Percentiles rank a stretch among this genome's conserved stretches.
phyloP scores from a whole-genome alignment of 2,797 vertebrate genomes.

The Schizopygopsis malacanthus region DNA sequence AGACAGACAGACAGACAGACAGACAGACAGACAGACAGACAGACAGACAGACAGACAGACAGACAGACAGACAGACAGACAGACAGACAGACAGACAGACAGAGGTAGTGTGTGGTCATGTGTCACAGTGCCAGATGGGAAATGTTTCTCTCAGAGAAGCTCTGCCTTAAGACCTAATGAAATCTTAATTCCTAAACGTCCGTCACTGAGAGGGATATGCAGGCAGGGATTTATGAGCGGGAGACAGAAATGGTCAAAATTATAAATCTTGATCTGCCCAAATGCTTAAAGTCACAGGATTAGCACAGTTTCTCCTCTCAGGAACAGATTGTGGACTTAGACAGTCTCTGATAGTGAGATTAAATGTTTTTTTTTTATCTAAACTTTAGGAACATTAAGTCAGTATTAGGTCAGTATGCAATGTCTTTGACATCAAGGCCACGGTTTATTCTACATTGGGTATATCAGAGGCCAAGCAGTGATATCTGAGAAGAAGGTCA shows the following conservation, averaged over 20 bases:
- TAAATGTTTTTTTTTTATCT: slow-evolving; percentile 29
- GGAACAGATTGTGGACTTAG: slow-evolving; percentile 32
- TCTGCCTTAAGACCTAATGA: slow-evolving; percentile 43
- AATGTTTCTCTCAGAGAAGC: slow-evolving; percentile 15
- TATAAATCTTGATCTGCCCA: slow-evolving; percentile 24
- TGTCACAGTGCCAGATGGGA: slow-evolving; percentile 18
- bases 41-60: background rate
- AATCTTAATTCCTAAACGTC: slow-evolving; percentile 36
- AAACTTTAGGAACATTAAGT: slow-evolving; percentile 14
- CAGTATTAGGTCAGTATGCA: too few relatives aligned
- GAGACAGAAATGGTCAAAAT: slow-evolving; percentile 40
- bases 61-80: too few relatives aligned
- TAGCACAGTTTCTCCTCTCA: slow-evolving; percentile 40
- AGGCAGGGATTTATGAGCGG: slow-evolving; percentile 29
- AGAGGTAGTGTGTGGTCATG: background rate
- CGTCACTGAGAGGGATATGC: slow-evolving; percentile 33
- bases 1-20: too few relatives aligned
- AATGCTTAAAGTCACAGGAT: slow-evolving; percentile 35
- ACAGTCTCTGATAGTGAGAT: slow-evolving; percentile 27
- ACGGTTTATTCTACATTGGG: background rate
- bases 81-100: background rate
- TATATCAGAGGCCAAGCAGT: background rate
- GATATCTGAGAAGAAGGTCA: background rate
- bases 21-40: too few relatives aligned
- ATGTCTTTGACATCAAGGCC: background rate